Evolutionary conservation across 2,113 vertebrate genomes (phyloP).

Genomic region (mouse (Mus musculus)): GRCm39 chr1:62517001-62517500

Average conservation of each 20-base stretch:
- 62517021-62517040: not conserved
- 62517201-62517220: constrained; percentile 59
- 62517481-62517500: constrained; percentile 62
- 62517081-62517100: constrained; percentile 73
- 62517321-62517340: no score
- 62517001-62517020: constrained; percentile 45
- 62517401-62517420: constrained; percentile 57
- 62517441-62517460: constrained; percentile 75
- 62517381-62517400: constrained; percentile 44
- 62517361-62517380: not conserved
- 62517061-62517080: constrained; percentile 82
- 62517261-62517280: constrained; percentile 31
- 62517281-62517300: not conserved
- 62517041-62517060: constrained; percentile 64
- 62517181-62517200: constrained; percentile 61
- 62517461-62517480: constrained; percentile 19
- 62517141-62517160: constrained; percentile 54
- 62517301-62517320: not conserved
- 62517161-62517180: constrained; percentile 53
- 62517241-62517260: not conserved
- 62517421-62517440: constrained; percentile 58
- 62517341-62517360: not conserved
- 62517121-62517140: constrained; percentile 74
- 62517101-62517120: constrained; percentile 73
- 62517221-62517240: not conserved